Evolutionary conservation across 2,113 vertebrate species (phyloP), one percentile per base, ranked within the genome.

Genomic region (Pomatostomus ruficeps): DNA sequence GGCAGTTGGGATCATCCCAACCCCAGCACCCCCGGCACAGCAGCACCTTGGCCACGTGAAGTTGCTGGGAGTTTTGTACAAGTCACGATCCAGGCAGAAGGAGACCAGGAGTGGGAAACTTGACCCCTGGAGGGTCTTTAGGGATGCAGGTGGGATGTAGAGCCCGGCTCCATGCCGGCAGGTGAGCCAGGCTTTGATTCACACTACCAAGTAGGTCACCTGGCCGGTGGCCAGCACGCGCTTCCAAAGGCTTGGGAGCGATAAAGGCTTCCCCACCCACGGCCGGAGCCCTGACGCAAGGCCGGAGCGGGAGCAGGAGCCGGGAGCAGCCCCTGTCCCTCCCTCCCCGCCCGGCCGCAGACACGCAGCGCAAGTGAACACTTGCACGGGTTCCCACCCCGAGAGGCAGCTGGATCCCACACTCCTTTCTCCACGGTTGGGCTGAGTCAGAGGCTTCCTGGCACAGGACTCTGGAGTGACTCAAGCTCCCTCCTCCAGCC

Each of bases 391-490:
- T 77, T 88, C 95, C 93, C 95, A 84, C 72, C 92, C 93, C 20
- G 10, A 31, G 43, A 81, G 79, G 94, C 91, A 42, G 93, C 91
- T 68, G 91, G 88, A 93, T 89, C 95, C 95, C 91, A 91, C 93
- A 91, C 83, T 91, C 66, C 4, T 31, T 91, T 54, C 95, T 91
- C 89, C 71, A 52, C 5, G 26, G 75, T 4, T 7, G 78, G 92
- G 78, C 82, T 96, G 95, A 96, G 59, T 95, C 93, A 95, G 48
- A 89, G 58, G 12, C 72, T 85, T 96, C 29, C 81, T 96, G 94
- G 95, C 89, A 91, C 71, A 81, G 66, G 71, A 13, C 49, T 79
- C 77, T 5, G 11, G 4, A 73, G 87, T 95, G 94, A 97, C 94
- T 97, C 95, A 94, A 89, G 66, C 76, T 97, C 93, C 71, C 94